Conservation (phyloP, 1,140 invertebrate genomes). For the Drosophila carrolli region DNA sequence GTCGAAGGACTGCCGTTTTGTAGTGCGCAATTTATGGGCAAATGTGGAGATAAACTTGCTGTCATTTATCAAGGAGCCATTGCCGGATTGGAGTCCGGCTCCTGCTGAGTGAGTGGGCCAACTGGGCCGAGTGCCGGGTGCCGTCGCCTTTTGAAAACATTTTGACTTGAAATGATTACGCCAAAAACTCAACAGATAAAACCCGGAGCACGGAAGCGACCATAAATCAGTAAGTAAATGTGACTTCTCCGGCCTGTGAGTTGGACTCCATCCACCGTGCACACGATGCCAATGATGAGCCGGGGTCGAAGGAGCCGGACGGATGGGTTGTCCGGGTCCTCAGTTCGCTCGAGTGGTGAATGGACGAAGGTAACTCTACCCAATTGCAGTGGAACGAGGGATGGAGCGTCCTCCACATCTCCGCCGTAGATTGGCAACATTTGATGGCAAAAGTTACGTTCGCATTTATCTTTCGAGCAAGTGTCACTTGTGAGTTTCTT, state of each 20-base stretch:
- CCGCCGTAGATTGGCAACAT: conserved; percentile 75
- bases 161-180: conserved; percentile 81
- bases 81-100: conserved; percentile 41
- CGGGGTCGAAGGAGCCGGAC: not conserved
- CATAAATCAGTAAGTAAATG: conserved; percentile 82
- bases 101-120: conserved; percentile 12
- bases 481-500: conserved; percentile 81
- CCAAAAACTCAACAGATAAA: conserved; percentile 81
- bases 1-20: conserved; percentile 75
- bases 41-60: conserved; percentile 77
- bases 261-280: conserved; percentile 12
- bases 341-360: conserved; percentile 27
- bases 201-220: conserved; percentile 63
- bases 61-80: conserved; percentile 74
- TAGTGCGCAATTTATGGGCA: conserved; percentile 78
- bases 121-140: not conserved
- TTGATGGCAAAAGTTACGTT: conserved; percentile 81
- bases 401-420: conserved; percentile 17
- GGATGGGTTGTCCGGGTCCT: not conserved
- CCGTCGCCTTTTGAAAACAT: conserved; percentile 60
- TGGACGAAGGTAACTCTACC: conserved; percentile 25
- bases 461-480: conserved; percentile 79
- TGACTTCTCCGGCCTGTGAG: conserved; percentile 50
- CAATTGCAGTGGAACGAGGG: conserved; percentile 22
- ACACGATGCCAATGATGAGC: conserved; percentile 20